Conservation (phyloP, 2,888 invertebrate genomes). For the Dysmachus trigonus region DNA sequence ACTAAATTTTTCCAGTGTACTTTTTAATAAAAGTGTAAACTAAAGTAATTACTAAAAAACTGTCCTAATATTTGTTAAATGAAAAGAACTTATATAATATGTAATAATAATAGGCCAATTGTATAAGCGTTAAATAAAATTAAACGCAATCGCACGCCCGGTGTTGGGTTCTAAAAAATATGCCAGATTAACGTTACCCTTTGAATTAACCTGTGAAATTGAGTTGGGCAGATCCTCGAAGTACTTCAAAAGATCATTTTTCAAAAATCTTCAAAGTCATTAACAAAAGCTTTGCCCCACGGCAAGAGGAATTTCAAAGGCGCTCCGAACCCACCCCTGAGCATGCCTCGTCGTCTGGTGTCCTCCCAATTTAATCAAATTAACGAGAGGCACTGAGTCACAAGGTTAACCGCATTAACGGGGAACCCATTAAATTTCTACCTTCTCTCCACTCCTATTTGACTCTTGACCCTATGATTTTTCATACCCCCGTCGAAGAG, state of each 20-base stretch:
- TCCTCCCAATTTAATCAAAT: conserved; percentile 23
- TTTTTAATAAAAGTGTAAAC: no score
- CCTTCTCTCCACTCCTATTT: conserved; percentile 16
- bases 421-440: conserved; percentile 6
- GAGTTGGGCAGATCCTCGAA: neutral
- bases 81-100: no score
- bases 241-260: neutral
- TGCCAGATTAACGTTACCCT: neutral
- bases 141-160: neutral
- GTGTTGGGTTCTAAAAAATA: neutral
- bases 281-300: neutral
- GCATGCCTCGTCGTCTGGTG: neutral
- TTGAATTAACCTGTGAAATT: neutral
- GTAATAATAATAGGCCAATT: neutral
- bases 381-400: conserved; percentile 24
- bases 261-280: neutral
- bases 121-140: neutral
- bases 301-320: neutral
- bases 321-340: neutral
- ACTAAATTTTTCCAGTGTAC: no score
- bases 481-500: neutral
- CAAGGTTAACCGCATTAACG: conserved; percentile 9
- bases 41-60: no score
- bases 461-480: conserved; percentile 1
- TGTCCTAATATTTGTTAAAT: no score